Evolutionary conservation across 2,797 vertebrate species (phyloP), one percentile per base, ranked within the genome.

Genomic region (Sphenodon punctatus): DNA sequence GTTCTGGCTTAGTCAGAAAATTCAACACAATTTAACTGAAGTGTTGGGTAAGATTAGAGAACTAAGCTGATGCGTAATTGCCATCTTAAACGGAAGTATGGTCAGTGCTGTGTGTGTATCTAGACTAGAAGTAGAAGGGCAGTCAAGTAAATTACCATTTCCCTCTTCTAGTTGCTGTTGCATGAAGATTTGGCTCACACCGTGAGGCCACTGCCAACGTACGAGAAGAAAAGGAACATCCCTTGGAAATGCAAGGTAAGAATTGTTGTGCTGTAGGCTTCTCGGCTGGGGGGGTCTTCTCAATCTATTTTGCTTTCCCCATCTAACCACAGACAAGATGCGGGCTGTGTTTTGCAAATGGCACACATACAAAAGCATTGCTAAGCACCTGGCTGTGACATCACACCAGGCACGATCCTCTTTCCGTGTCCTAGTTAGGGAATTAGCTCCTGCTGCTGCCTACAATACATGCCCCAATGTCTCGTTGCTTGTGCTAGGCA

Each of bases 131-230:
- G 46, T 42, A 67, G 67, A 46, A 49, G 53, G 20, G 66, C 75
- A 68, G 58, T 87, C 32, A 4, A 23, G 79, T 67, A 80, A 80
- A 87, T 75, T n/a, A 84, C 1, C 68, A 61, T 64, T 86, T 82
- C 58, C 74, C 9, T 38, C 43, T 69, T 73, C 75, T 82, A 76
- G 81, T 91, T 91, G 79, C 65, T 75, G 67, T 61, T 75, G 73
- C 70, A 72, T 61, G 75, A 61, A 89, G 80, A 67, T 82, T 70
- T 78, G 67, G 38, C 67, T 72, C 75, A 78, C 49, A 75, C 75
- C 78, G 87, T 77, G 89, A 70, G 59, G 71, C 55, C 87, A 22
- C 41, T 85, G 59, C 71, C 80, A 68, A 30, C 87, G 75, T 68
- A 64, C 48, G 60, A 32, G 80, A n/a, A n/a, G 63, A 67, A 74